Evolutionary conservation across 2,888 invertebrate genomes (phyloP).

Genomic region (Fragum whitleyi): DNA sequence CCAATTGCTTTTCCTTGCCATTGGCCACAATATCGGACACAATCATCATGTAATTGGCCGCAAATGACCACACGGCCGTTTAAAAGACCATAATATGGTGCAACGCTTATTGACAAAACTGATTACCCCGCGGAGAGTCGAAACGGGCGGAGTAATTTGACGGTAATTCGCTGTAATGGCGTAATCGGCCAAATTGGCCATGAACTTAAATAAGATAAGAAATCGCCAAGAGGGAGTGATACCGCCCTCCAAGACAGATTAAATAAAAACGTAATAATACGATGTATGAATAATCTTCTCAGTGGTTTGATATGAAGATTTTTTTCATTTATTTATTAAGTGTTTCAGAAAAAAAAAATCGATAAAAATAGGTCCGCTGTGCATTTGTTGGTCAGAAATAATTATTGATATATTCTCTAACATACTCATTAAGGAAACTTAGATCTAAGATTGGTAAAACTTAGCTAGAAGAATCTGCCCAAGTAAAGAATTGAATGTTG

Average conservation of each 20-base stretch:
- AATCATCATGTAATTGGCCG: slow-evolving; percentile 55
- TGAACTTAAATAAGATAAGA: slow-evolving; percentile 29
- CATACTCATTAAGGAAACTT: too few species aligned
- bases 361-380: too few species aligned
- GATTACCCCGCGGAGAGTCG: slow-evolving; percentile 19
- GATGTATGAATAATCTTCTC: too few species aligned
- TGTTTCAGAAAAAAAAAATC: too few species aligned
- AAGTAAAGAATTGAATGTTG: too few species aligned
- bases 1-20: slow-evolving; percentile 17
- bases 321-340: too few species aligned
- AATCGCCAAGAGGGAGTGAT: slow-evolving; percentile 1
- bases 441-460: too few species aligned
- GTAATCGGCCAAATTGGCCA: slow-evolving; percentile 55
- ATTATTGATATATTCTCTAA: too few species aligned
- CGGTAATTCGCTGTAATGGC: slow-evolving; percentile 54
- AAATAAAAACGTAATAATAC: too few species aligned
- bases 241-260: background rate
- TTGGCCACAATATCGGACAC: slow-evolving; percentile 26
- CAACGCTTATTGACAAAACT: slow-evolving; percentile 37
- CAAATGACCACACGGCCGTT: slow-evolving; percentile 50
- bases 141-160: slow-evolving; percentile 39
- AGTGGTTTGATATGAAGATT: too few species aligned
- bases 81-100: slow-evolving; percentile 43
- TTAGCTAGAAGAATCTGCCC: too few species aligned
- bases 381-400: too few species aligned